A percentile compares a stretch with the other conserved stretches of the same genome.
Evolutionary conservation across 2,113 vertebrate species (phyloP).

Genomic region (Hipposideros armiger): DNA sequence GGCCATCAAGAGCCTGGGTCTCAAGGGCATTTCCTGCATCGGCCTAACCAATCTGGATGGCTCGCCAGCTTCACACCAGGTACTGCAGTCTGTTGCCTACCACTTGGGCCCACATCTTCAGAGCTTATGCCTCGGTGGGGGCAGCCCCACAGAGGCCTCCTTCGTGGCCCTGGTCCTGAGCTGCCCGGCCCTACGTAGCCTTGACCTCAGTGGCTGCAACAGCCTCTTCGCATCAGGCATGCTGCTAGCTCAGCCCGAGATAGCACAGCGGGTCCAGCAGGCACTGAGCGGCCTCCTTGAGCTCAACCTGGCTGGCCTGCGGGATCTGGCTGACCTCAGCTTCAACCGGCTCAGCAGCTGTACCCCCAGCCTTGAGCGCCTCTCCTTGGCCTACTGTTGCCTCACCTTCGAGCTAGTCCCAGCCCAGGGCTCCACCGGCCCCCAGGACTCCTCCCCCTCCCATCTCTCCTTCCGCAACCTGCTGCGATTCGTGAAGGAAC

Average conservation of each 20-base stretch:
- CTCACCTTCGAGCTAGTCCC: conserved; percentile 90
- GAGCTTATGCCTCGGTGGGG: conserved; percentile 88
- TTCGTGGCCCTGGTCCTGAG: conserved; percentile 88
- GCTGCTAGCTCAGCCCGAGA: conserved; percentile 89
- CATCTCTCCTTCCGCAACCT: conserved; percentile 90
- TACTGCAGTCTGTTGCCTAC: conserved; percentile 86
- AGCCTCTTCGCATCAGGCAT: conserved; percentile 92
- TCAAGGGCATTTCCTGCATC: conserved; percentile 84
- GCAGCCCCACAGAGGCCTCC: conserved; percentile 89
- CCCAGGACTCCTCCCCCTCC: conserved; percentile 85
- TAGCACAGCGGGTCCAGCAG: conserved; percentile 80
- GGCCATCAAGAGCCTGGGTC: conserved; percentile 86
- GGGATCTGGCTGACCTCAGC: conserved; percentile 90
- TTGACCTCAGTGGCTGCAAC: conserved; percentile 91
- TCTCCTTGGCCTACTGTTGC: conserved; percentile 91
- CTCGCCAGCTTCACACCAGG: conserved; percentile 86
- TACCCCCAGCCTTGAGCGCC: conserved; percentile 85
- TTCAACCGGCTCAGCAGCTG: conserved; percentile 91
- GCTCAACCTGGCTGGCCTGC: conserved; percentile 89
- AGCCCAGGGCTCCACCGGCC: conserved; percentile 80
- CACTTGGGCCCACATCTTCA: conserved; percentile 88
- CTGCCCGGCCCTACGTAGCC: conserved; percentile 87
- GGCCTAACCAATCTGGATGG: conserved; percentile 90
- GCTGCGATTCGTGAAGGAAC: conserved; percentile 86
- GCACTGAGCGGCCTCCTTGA: conserved; percentile 88